These are phyloP conservation scores for Sminthurides aquaticus DNA, from an alignment of 2,888 invertebrate genomes.

Conservation along the genomic window DNA sequence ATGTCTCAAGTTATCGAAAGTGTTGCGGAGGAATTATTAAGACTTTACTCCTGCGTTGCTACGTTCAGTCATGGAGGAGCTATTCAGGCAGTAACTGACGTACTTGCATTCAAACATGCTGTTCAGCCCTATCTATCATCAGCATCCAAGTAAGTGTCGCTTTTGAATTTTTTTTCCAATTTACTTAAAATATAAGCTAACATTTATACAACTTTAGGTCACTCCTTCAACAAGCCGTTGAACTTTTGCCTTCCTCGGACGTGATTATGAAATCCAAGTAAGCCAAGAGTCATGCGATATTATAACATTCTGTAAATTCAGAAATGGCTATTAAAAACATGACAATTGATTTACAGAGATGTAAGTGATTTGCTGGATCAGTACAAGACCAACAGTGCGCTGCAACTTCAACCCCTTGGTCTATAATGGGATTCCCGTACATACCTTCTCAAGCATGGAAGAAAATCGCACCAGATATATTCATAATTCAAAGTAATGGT, in stretches of 20 bases:
- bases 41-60: slow-evolving; percentile 70
- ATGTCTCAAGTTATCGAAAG: slow-evolving; percentile 73
- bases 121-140: too few species aligned
- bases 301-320: background rate
- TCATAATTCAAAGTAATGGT: too few species aligned
- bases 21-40: slow-evolving; percentile 82
- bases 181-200: background rate
- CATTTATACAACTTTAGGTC: background rate
- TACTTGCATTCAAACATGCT: slow-evolving; percentile 60
- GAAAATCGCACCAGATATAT: too few species aligned
- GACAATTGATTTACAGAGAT: background rate
- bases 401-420: too few species aligned
- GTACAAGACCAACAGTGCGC: too few species aligned
- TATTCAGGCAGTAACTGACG: slow-evolving; percentile 72
- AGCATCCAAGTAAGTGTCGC: background rate
- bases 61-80: slow-evolving; percentile 63
- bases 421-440: too few species aligned
- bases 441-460: too few species aligned
- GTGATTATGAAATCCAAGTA: background rate
- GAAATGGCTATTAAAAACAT: background rate
- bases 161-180: background rate
- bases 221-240: background rate
- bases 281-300: background rate
- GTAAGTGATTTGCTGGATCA: background rate
- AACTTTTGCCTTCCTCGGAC: background rate